phyloP scores from a whole-genome alignment of 2,888 invertebrate species.

The Panzeria rudis region DNA sequence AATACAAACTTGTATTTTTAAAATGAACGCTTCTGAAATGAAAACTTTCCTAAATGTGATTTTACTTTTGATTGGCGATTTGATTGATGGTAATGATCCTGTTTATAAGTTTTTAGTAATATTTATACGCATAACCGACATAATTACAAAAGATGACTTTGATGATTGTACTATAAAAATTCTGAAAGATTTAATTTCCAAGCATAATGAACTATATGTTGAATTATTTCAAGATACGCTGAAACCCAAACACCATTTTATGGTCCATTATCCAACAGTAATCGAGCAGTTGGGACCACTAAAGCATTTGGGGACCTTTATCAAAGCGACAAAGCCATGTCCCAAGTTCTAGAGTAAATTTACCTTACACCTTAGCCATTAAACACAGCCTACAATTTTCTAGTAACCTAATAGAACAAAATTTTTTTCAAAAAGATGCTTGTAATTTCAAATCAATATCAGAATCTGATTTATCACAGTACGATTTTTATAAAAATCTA shows the following conservation, averaged over 20 bases:
- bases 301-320: too few species aligned
- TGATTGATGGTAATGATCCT: constrained; percentile 33
- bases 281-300: constrained; percentile 10
- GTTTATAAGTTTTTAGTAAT: too few species aligned
- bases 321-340: too few species aligned
- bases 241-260: constrained; percentile 47
- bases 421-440: constrained; percentile 43
- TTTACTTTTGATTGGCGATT: constrained; percentile 61
- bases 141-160: too few species aligned
- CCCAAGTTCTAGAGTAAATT: too few species aligned
- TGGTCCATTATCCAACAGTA: constrained; percentile 42
- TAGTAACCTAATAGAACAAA: constrained; percentile 40
- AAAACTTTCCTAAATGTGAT: constrained; percentile 58
- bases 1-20: too few species aligned
- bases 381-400: constrained; percentile 46
- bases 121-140: too few species aligned
- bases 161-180: too few species aligned
- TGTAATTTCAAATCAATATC: constrained; percentile 37
- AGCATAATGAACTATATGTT: too few species aligned
- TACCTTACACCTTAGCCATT: constrained; percentile 43
- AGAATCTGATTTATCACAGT: constrained; percentile 47
- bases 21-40: too few species aligned
- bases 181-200: too few species aligned
- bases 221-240: constrained; percentile 5
- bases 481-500: constrained; percentile 31